Conservation (phyloP, 2,888 invertebrate species). For the Ectemnius continuus region DNA sequence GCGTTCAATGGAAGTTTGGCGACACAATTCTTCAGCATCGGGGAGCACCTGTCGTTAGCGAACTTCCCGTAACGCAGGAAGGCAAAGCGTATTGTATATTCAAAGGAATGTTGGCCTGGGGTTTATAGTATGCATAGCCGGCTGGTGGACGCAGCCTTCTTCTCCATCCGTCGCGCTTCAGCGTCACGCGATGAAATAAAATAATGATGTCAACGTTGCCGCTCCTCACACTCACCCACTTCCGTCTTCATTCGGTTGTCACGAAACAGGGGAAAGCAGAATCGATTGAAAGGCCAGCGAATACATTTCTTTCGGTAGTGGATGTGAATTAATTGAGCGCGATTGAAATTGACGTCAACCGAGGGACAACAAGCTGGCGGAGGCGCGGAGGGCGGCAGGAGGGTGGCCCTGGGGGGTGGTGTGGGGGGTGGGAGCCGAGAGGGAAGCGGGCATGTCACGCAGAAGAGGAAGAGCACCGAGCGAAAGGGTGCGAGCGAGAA, state of each 20-base stretch:
- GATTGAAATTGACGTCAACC: slow-evolving; percentile 60
- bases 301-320: slow-evolving; percentile 61
- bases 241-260: too few species aligned
- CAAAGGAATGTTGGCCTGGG: slow-evolving; percentile 47
- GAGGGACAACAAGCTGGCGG: slow-evolving; percentile 13
- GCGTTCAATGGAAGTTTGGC: too few species aligned
- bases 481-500: background rate
- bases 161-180: slow-evolving; percentile 38
- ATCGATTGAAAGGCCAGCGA: slow-evolving; percentile 58
- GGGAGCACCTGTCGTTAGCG: too few species aligned
- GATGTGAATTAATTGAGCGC: slow-evolving; percentile 59
- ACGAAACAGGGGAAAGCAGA: slow-evolving; percentile 45
- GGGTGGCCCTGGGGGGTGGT: slow-evolving; percentile 28
- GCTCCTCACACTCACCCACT: slow-evolving; percentile 7
- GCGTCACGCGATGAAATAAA: slow-evolving; percentile 56
- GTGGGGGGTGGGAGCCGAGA: slow-evolving; percentile 19
- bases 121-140: slow-evolving; percentile 52
- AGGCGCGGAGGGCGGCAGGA: slow-evolving; percentile 35
- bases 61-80: slow-evolving; percentile 8
- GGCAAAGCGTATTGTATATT: slow-evolving; percentile 51
- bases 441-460: background rate
- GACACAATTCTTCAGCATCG: too few species aligned
- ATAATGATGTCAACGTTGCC: slow-evolving; percentile 42
- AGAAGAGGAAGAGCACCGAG: background rate
- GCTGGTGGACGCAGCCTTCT: too few species aligned